Evolutionary conservation across 2,888 invertebrate genomes (phyloP).

Genomic region (Lithophane ornitopus): DNA sequence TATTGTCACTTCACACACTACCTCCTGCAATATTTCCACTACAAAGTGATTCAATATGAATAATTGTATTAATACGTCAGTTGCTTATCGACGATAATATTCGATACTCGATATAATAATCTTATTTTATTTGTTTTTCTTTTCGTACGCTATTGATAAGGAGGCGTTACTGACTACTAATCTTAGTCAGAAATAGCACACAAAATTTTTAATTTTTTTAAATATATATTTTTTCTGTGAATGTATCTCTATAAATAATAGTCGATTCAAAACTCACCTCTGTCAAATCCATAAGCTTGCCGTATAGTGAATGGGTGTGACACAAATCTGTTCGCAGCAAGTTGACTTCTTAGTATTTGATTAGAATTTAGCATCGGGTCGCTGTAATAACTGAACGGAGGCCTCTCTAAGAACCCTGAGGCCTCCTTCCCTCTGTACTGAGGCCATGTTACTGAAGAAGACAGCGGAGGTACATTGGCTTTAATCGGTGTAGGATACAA

Average conservation of each 20-base stretch:
- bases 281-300: conserved; percentile 83
- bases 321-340: conserved; percentile 80
- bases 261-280: conserved; percentile 77
- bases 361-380: conserved; percentile 81
- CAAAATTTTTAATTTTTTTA: background rate
- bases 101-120: conserved; percentile 42
- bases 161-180: background rate
- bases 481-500: conserved; percentile 84
- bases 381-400: conserved; percentile 81
- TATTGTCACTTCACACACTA: background rate
- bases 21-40: background rate
- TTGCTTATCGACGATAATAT: conserved; percentile 55
- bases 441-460: conserved; percentile 71
- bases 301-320: conserved; percentile 79
- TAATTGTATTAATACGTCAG: conserved; percentile 29
- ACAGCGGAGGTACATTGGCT: conserved; percentile 67
- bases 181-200: conserved; percentile 19
- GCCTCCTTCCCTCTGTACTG: conserved; percentile 77
- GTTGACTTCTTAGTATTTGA: conserved; percentile 80
- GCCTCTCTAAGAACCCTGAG: conserved; percentile 71
- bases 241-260: background rate
- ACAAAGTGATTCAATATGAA: conserved; percentile 36
- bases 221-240: background rate
- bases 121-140: conserved; percentile 47
- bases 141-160: conserved; percentile 29